Evolutionary conservation across 2,113 vertebrate genomes (phyloP), one percentile per base, ranked within the genome.

Genomic region (Ascaphus truei): DNA sequence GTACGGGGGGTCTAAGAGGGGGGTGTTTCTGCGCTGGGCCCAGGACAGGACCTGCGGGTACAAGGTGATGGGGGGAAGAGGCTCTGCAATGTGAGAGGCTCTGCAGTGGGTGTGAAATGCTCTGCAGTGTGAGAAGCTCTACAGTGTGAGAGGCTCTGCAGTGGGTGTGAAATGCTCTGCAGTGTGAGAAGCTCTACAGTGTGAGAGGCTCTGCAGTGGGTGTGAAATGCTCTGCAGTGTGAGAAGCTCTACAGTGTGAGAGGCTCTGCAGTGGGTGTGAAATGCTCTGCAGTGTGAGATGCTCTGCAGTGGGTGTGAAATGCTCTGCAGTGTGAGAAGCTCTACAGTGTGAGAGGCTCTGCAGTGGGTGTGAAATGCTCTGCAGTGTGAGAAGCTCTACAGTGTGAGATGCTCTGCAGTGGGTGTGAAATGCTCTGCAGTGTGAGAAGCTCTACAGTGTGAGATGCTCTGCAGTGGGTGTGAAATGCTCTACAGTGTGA

Each of bases 21-120:
- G 92, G 73, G 90, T 89, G 0, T 80, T 92, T 52, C 85, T 92
- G 41, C 88, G 86, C 68, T 92, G 90, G 90, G 88, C 89, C 76
- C 90, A 92, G 74, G 86, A 77, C 69, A 81, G 84, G 63, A 91
- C 89, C 7, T 84, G 84, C 11, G 88, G 91, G 59, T 92, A 92
- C 79, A 80, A 89, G 89, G 91, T 92, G 56, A 25, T 25, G 16
- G 26, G 23, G 10, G 57, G 37, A 23, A 26, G 33, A 57, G 8
- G 12, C 37, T 23, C 27, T 33, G 12, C 5, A 27, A 7, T 31
- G n/a, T 20, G 7, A 12, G 25, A 52, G 13, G 3, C 37, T 52
- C 50, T 27, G 25, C 50, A 34, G 16, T 16, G 5, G 3, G 16
- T 12, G 33, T 4, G 37, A 16, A 15, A 3, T 13, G 1, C 45